A percentile compares a stretch with the other conserved stretches of the same genome.
phyloP scores from a whole-genome alignment of 1,140 invertebrate genomes.

The Mycetomoellerius zeteki region DNA sequence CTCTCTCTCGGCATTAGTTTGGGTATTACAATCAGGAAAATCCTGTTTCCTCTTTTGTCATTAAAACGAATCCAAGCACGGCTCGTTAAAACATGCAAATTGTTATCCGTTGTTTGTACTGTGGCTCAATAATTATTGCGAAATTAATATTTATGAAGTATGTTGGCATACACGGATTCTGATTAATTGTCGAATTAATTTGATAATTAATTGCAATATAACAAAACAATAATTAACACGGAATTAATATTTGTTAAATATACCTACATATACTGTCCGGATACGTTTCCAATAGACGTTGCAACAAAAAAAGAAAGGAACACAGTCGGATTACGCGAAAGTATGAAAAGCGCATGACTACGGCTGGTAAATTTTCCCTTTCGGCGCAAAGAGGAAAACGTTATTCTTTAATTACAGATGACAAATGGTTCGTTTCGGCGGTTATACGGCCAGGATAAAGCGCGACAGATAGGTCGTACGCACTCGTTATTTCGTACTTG shows the following conservation, averaged over 20 bases:
- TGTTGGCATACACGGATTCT: constrained; percentile 41
- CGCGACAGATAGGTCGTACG: constrained; percentile 42
- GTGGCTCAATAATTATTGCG: constrained; percentile 59
- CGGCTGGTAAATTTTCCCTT: constrained; percentile 50
- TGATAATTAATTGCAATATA: constrained; percentile 62
- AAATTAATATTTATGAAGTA: constrained; percentile 66
- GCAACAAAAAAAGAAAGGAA: neutral
- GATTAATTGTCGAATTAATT: constrained; percentile 65
- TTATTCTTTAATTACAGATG: constrained; percentile 75
- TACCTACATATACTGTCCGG: neutral
- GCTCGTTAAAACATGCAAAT: constrained; percentile 62
- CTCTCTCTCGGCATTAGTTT: constrained; percentile 35
- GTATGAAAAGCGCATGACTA: constrained; percentile 48
- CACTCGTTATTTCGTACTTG: constrained; percentile 66
- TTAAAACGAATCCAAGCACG: constrained; percentile 55
- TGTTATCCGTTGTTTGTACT: constrained; percentile 60
- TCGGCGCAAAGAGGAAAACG: constrained; percentile 69
- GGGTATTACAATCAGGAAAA: constrained; percentile 52
- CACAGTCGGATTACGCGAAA: constrained; percentile 21
- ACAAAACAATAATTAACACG: constrained; percentile 56
- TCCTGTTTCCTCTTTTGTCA: constrained; percentile 51
- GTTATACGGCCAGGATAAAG: constrained; percentile 52
- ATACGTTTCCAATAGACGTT: constrained; percentile 12
- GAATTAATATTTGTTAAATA: constrained; percentile 45
- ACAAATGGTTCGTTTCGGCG: constrained; percentile 75